Conservation (phyloP, 1,140 invertebrate species). For the Drosophila erecta region DNA sequence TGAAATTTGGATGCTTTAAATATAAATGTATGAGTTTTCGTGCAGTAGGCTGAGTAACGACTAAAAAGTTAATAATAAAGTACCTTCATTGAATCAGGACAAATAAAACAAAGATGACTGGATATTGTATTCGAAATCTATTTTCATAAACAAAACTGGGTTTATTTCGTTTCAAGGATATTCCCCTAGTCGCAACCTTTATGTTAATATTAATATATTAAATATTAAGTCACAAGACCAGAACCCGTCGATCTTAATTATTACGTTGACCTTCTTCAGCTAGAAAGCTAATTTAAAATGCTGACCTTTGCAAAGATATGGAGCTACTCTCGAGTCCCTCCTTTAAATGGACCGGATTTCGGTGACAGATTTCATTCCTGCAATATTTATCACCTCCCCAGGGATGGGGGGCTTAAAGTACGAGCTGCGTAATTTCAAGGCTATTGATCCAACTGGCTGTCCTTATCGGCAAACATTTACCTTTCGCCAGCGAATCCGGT, state of each 20-base stretch:
- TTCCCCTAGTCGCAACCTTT: neutral
- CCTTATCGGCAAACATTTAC: conserved; percentile 27
- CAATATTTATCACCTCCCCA: conserved; percentile 6
- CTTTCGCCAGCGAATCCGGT: neutral
- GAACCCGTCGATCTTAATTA: conserved; percentile 14
- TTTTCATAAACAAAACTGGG: too few relatives aligned
- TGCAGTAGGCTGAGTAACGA: too few relatives aligned
- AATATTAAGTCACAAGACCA: neutral
- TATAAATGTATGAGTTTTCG: too few relatives aligned
- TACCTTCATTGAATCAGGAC: neutral
- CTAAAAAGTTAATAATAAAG: neutral
- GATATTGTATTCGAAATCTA: too few relatives aligned
- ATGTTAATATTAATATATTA: too few relatives aligned
- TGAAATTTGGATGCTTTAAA: too few relatives aligned
- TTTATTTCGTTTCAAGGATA: too few relatives aligned
- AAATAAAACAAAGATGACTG: neutral
- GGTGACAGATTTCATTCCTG: conserved; percentile 6
- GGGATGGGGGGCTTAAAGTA: neutral
- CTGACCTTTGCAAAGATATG: conserved; percentile 20
- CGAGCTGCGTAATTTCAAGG: conserved; percentile 15
- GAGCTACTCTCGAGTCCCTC: neutral
- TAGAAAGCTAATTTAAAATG: conserved; percentile 2
- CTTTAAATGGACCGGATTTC: neutral
- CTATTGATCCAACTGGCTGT: neutral
- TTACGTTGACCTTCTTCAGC: neutral